Conservation (phyloP, 2,113 vertebrate genomes). For the Lagopus muta region DNA sequence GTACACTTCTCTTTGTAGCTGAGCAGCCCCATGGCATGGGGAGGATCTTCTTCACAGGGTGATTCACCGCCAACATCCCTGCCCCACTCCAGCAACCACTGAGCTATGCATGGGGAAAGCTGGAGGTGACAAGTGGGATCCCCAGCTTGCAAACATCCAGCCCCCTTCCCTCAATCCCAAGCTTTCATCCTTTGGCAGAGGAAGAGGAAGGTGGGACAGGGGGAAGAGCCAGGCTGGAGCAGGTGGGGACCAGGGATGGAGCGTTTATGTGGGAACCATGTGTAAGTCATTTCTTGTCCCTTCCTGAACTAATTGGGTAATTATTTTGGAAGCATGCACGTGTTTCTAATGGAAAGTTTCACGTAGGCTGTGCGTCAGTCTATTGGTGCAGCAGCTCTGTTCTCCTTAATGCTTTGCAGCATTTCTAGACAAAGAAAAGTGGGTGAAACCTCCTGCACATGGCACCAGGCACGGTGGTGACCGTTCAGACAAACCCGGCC, state of each 20-base stretch:
- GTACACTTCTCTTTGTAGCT: background rate
- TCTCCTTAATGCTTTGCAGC: background rate
- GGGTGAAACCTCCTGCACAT: background rate
- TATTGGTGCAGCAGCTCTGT: background rate
- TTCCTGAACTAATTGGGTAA: constrained; percentile 63
- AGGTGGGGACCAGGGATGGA: background rate
- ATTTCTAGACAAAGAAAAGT: background rate
- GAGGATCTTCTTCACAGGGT: background rate
- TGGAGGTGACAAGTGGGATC: background rate
- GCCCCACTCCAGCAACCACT: rapidly evolving
- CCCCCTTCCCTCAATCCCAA: background rate
- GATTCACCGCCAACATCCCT: background rate
- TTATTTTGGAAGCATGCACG: background rate
- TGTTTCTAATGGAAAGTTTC: constrained; percentile 58
- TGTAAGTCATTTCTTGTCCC: constrained; percentile 26
- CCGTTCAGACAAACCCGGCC: background rate
- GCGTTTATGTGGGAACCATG: constrained; percentile 21
- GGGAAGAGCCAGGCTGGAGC: background rate
- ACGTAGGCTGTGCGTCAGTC: background rate
- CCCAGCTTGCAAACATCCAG: background rate
- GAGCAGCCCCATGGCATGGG: background rate
- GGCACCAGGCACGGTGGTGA: background rate
- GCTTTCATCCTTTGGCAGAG: background rate
- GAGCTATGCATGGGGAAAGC: background rate
- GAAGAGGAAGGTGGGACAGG: background rate